Evolutionary conservation across 2,113 vertebrate species (phyloP).

Genomic region (Indri indri): DNA sequence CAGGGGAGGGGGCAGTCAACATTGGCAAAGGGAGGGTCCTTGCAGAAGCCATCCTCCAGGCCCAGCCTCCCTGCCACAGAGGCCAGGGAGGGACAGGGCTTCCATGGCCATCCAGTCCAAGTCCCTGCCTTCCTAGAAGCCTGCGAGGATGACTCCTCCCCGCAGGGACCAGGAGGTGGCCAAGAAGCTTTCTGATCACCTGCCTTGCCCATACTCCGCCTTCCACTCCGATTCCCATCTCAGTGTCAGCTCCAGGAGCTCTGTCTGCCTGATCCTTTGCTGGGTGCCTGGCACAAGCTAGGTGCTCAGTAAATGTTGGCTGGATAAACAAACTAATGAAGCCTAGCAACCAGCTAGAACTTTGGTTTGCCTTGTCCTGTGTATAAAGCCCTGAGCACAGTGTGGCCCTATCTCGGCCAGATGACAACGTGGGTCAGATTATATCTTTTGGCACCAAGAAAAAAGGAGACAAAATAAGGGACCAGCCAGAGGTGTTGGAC

Average conservation of each 20-base stretch:
- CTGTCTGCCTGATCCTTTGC: neutral
- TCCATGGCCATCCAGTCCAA: neutral
- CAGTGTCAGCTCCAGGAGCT: neutral
- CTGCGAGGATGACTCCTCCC: neutral
- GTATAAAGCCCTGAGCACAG: neutral
- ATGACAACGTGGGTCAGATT: neutral
- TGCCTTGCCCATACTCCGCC: neutral
- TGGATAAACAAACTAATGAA: neutral
- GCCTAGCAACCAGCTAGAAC: neutral
- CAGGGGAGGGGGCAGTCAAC: neutral
- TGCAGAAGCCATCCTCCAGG: neutral
- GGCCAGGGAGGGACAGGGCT: neutral
- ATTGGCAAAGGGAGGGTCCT: too few relatives aligned
- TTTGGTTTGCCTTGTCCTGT: neutral
- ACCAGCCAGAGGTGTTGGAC: neutral
- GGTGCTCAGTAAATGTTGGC: neutral
- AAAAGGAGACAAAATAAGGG: neutral
- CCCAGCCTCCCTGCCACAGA: neutral
- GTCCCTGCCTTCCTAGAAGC: neutral
- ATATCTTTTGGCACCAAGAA: neutral
- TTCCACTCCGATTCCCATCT: neutral
- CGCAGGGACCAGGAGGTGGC: neutral
- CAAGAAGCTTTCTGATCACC: neutral
- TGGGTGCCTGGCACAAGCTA: neutral
- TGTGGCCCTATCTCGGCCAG: neutral